Evolutionary conservation across 1,140 invertebrate genomes (phyloP).

Genomic region (Drosophila eugracilis): DNA sequence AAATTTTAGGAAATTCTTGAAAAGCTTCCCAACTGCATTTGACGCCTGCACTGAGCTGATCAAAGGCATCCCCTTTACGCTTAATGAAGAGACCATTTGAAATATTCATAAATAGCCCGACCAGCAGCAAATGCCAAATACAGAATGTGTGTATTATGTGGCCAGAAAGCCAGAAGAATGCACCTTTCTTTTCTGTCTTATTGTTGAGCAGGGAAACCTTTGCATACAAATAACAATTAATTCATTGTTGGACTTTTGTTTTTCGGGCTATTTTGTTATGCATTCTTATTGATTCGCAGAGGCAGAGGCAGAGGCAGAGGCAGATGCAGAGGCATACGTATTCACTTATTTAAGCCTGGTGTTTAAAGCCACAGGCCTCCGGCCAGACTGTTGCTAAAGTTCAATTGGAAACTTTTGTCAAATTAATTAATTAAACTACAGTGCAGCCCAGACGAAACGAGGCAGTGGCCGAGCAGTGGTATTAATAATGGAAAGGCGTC

Average conservation of each 20-base stretch:
- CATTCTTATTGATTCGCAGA: slow-evolving; percentile 13
- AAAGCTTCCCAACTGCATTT: slow-evolving; percentile 20
- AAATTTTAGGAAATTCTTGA: slow-evolving; percentile 22
- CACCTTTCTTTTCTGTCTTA: background rate
- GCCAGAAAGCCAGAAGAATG: slow-evolving; percentile 29
- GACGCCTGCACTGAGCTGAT: slow-evolving; percentile 30
- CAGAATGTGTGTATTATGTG: slow-evolving; percentile 14
- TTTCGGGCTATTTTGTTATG: background rate
- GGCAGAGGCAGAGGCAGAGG: background rate
- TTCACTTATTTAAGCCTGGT: slow-evolving; percentile 27
- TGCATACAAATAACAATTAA: slow-evolving; percentile 50
- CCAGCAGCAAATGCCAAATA: slow-evolving; percentile 15
- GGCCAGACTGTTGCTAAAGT: slow-evolving; percentile 36
- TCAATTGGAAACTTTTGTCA: slow-evolving; percentile 78
- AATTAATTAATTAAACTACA: slow-evolving; percentile 83
- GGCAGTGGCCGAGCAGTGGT: slow-evolving; percentile 37
- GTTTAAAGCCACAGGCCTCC: slow-evolving; percentile 32
- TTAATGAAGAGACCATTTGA: slow-evolving; percentile 41
- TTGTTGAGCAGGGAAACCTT: slow-evolving; percentile 31
- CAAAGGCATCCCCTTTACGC: slow-evolving; percentile 33
- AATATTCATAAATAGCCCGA: slow-evolving; percentile 41
- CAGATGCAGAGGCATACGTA: background rate
- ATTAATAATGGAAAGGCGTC: slow-evolving; percentile 79
- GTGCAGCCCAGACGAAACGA: slow-evolving; percentile 24
- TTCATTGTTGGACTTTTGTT: slow-evolving; percentile 34